Percentiles rank a stretch among this genome's conserved stretches.
These are phyloP conservation scores for Habrosyne pyritoides DNA, from an alignment of 2,888 invertebrate genomes.

Conservation along the genomic window DNA sequence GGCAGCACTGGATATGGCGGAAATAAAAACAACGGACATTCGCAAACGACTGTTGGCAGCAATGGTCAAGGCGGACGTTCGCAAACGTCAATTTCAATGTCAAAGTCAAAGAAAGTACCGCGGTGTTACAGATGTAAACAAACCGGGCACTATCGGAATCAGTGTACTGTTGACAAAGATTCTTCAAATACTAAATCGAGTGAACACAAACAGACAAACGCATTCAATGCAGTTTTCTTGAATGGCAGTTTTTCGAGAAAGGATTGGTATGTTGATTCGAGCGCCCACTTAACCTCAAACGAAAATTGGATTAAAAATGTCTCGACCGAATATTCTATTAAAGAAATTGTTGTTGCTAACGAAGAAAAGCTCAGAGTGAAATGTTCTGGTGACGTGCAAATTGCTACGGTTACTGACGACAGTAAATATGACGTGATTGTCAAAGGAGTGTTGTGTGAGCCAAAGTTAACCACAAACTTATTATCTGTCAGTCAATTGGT, in stretches of 20 bases:
- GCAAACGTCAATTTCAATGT: too few species aligned
- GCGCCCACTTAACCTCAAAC: constrained; percentile 29
- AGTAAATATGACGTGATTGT: constrained; percentile 18
- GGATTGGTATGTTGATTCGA: constrained; percentile 34
- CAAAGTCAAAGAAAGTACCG: constrained; percentile 18
- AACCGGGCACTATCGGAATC: constrained; percentile 27
- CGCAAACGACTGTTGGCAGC: constrained; percentile 26
- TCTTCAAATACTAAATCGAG: constrained; percentile 22
- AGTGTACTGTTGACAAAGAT: constrained; percentile 21
- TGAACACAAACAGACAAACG: constrained; percentile 24
- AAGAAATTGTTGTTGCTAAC: constrained; percentile 28
- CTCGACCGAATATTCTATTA: not conserved
- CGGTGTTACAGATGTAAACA: constrained; percentile 31
- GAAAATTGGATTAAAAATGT: constrained; percentile 16
- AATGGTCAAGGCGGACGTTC: too few species aligned
- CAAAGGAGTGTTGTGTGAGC: constrained; percentile 27
- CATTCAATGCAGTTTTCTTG: constrained; percentile 31
- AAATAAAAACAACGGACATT: constrained; percentile 19
- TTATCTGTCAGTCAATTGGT: constrained; percentile 31
- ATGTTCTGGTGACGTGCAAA: constrained; percentile 22
- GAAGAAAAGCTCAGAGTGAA: constrained; percentile 16
- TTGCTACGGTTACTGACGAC: constrained; percentile 15
- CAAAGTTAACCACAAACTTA: too few species aligned
- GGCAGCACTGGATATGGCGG: constrained; percentile 18
- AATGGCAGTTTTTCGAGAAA: constrained; percentile 28